phyloP scores from a whole-genome alignment of 2,888 invertebrate genomes.

The Rhamphomyia laevipes region DNA sequence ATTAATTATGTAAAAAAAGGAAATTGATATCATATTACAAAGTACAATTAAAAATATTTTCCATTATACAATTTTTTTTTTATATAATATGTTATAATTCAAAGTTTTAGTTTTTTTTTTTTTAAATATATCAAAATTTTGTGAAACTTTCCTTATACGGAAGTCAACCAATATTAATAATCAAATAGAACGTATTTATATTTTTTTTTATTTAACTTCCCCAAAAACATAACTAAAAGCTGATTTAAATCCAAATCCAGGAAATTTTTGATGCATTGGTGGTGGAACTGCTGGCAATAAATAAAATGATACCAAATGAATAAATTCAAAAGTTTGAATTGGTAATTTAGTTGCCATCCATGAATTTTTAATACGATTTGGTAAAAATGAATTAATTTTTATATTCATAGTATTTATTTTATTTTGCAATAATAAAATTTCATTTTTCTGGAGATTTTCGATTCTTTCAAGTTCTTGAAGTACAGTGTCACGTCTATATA shows the following conservation, averaged over 20 bases:
- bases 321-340: slow-evolving; percentile 21
- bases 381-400: slow-evolving; percentile 24
- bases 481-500: slow-evolving; percentile 12
- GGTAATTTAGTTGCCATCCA: slow-evolving; percentile 18
- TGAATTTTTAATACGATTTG: slow-evolving; percentile 23
- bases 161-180: no score
- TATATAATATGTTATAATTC: no score
- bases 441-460: background rate
- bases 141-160: no score
- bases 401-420: slow-evolving; percentile 8
- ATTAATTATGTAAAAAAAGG: no score
- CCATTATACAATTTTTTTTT: no score
- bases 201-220: no score
- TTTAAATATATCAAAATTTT: no score
- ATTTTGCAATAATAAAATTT: background rate
- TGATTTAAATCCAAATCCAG: slow-evolving; percentile 5
- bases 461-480: slow-evolving; percentile 3
- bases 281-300: slow-evolving; percentile 27
- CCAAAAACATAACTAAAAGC: background rate
- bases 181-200: no score
- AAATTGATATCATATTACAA: no score
- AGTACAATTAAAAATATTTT: no score
- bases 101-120: no score
- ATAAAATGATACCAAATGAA: slow-evolving; percentile 27
- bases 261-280: slow-evolving; percentile 14